Percentiles rank a stretch among this genome's conserved stretches.
phyloP scores from a whole-genome alignment of 92 coral and sea anemone species.

The Umimayanthus kanabou region DNA sequence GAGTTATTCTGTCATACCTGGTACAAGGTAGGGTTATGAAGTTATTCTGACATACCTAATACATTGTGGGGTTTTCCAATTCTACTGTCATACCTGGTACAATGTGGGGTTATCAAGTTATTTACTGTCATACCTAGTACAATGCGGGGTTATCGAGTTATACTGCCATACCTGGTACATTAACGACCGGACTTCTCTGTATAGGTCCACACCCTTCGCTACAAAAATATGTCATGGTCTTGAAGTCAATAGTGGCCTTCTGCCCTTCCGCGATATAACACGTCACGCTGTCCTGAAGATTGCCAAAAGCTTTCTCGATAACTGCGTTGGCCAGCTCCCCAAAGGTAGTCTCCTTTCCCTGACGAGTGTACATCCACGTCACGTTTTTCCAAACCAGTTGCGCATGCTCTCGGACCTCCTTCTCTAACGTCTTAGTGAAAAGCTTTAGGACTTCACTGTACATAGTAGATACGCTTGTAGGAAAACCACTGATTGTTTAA shows the following conservation, averaged over 20 bases:
- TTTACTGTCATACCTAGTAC: too few relatives aligned
- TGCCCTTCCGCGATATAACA: neutral
- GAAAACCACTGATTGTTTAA: neutral
- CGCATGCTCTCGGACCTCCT: neutral
- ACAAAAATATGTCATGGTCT: neutral
- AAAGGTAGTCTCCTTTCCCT: neutral
- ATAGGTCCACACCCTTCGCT: neutral
- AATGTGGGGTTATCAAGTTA: too few relatives aligned
- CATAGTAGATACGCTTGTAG: neutral
- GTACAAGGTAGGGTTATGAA: too few relatives aligned
- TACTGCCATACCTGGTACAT: neutral
- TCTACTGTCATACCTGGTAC: too few relatives aligned
- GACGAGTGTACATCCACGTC: neutral
- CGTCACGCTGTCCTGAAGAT: neutral
- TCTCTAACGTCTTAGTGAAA: neutral
- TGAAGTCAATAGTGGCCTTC: neutral
- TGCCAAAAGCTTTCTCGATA: neutral
- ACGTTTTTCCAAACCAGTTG: neutral
- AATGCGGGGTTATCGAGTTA: neutral
- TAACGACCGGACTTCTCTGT: neutral
- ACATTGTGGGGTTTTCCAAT: too few relatives aligned
- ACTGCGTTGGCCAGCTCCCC: neutral
- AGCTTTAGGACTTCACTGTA: neutral
- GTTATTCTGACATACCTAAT: too few relatives aligned
- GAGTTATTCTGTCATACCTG: too few relatives aligned